Evolutionary conservation across 1,140 invertebrate genomes (phyloP).

Genomic region (Bombus confusus): DNA sequence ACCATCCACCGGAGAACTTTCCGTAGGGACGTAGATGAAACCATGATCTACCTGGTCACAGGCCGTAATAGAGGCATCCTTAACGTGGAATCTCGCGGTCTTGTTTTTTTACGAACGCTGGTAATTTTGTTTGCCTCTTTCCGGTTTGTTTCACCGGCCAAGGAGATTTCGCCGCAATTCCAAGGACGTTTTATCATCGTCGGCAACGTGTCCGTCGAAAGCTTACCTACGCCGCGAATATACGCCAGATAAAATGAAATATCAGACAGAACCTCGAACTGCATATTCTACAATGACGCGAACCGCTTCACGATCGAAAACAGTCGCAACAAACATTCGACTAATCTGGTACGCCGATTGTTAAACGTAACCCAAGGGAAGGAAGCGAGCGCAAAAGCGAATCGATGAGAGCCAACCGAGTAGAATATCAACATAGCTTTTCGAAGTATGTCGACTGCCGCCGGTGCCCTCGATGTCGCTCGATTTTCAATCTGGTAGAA

Average conservation of each 20-base stretch:
- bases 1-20: slow-evolving; percentile 28
- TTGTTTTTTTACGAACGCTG: background rate
- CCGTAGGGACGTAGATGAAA: slow-evolving; percentile 6
- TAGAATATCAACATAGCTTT: slow-evolving; percentile 56
- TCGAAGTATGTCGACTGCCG: background rate
- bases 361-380: slow-evolving; percentile 26
- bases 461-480: too few species aligned
- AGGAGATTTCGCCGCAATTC: too few species aligned
- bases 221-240: background rate
- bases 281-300: background rate
- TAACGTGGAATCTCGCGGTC: slow-evolving; percentile 38
- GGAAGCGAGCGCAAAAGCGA: background rate
- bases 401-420: background rate
- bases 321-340: background rate
- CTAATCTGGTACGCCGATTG: background rate
- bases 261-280: background rate
- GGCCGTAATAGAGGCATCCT: slow-evolving; percentile 12
- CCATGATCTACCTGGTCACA: slow-evolving; percentile 17
- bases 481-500: background rate
- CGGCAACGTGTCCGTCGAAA: too few species aligned
- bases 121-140: slow-evolving; percentile 23
- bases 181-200: background rate
- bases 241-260: background rate
- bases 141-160: background rate
- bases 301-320: background rate